A percentile compares a stretch with the other conserved stretches of the same genome.
phyloP scores from a whole-genome alignment of 2,113 vertebrate species.

The Aepyceros melampus region DNA sequence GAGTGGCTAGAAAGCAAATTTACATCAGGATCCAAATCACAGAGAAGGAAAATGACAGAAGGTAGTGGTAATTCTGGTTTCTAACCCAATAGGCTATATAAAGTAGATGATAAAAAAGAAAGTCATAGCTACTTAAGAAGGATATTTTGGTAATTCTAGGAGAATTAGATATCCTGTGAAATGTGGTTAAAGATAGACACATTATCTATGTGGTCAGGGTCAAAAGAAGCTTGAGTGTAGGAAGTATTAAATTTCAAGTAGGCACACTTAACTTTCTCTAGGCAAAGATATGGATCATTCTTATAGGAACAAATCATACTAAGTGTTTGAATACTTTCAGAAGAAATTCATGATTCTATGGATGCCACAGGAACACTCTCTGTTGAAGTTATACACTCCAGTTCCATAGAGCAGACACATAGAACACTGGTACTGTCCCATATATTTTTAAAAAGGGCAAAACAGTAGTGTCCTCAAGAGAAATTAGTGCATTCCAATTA shows the following conservation, averaged over 20 bases:
- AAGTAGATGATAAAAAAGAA: background rate
- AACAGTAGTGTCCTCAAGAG: background rate
- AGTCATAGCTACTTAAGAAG: background rate
- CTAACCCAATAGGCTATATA: background rate
- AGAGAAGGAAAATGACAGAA: background rate
- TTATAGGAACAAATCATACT: background rate
- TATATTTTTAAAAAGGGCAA: background rate
- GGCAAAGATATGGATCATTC: background rate
- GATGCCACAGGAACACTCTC: background rate
- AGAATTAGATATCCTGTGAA: background rate
- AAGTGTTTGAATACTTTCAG: background rate
- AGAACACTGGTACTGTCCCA: background rate
- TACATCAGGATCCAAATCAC: background rate
- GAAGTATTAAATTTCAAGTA: background rate
- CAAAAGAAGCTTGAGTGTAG: background rate
- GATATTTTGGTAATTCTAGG: background rate
- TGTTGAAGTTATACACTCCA: background rate
- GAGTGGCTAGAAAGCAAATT: background rate
- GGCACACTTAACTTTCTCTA: background rate
- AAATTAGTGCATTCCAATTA: background rate
- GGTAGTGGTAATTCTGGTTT: background rate
- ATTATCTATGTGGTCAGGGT: too few relatives aligned
- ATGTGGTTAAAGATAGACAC: background rate
- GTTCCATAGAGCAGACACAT: background rate
- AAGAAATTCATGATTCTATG: background rate